Evolutionary conservation across 2,888 invertebrate species (phyloP), one percentile per base, ranked within the genome.

Genomic region (Acanthosepion esculentum): DNA sequence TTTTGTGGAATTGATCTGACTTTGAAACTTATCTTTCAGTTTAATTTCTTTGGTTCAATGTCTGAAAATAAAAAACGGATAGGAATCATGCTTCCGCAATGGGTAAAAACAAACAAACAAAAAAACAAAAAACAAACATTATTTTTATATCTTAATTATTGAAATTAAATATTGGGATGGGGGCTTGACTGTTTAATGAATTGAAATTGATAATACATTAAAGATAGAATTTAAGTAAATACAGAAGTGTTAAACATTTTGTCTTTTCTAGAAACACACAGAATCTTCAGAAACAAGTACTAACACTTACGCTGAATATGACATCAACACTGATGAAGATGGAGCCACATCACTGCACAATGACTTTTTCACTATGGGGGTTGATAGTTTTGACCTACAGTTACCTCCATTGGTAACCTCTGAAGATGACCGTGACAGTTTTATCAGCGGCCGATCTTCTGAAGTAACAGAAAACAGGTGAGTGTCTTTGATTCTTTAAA

Each of bases 361-460:
- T 94, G 94, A 94, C 15, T 94, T 95, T 15, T 94, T 93, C 50
- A 94, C 95, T 55, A 29, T 78, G 20, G n/a, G 41, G 23, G 64
- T 78, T 48, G 91, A 48, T 48, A 78, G 50, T 78, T 53, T 53
- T 94, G 94, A 94, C n/a, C 29, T 55, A n/a, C 59, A 59, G 18
- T 93, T 95, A 23, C 93, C 95, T 29, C 91, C 94, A 12, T 95
- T 95, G 41, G 94, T 95, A 20, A 93, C 94, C 20, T 96, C 96
- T 12, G 96, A 96, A 94, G 97, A 97, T 95, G 96, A 97, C 95
- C 97, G 98, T n/a, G 97, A 97, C 96, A 97, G 96, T 94, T 98
- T 98, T 26, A 98, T 98, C 97, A 95, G 96, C 95, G 95, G 95
- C 91, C 95, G 95, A 48, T 96, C 96, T 6, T 96, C 96, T 29